Base-by-base conservation (phyloP, 1,140 invertebrate genomes). In the Zaprionus africanus region DNA sequence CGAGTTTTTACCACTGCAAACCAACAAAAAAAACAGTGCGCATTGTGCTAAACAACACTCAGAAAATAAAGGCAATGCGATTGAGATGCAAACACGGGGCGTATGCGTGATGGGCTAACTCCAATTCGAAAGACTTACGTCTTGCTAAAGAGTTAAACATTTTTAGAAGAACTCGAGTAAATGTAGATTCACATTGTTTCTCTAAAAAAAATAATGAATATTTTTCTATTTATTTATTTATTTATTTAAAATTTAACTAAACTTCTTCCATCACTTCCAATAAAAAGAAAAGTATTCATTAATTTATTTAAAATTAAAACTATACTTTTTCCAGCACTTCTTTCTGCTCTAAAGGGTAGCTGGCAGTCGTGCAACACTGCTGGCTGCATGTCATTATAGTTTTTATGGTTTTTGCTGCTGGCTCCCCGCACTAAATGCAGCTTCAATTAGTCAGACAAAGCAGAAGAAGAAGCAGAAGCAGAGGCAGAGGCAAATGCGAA, bases 371-470 rank as follows among this genome's bases (percentile, higher is more conserved):
- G 6, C n/a, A 12, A 22, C 46, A 3, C 19, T 4, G 19, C 4
- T 19, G 9, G 7, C 19, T 51, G 46, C 46, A 22, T 22, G 19
- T 51, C 46, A 51, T 51, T 24, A 51, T 24, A 12, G 17, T 51
- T 76, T 82, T 76, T 65, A 56, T 17, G n/a, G 41, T 17, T 17
- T 79, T 49, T 74, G 57, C 53, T 28, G 7, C 13, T 13, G 15
- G 15, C 19, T 36, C n/a, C 24, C 53, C 51, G 41, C 53, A 31
- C 72, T 84, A 84, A 82, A 80, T 66, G 77, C 77, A 22, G 56
- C 78, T 79, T 76, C 82, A 85, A 86, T 86, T 86, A 85, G 70
- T 59, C 65, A 78, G 81, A 64, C 66, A 68, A 74, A 67, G 15
- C 12, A 41, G 5, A 17, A 31, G 15, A 53, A 22, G 31, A n/a